A percentile compares a stretch with the other conserved stretches of the same genome.
Evolutionary conservation across 2,113 vertebrate species (phyloP).

Genomic region (Malurus melanocephalus): DNA sequence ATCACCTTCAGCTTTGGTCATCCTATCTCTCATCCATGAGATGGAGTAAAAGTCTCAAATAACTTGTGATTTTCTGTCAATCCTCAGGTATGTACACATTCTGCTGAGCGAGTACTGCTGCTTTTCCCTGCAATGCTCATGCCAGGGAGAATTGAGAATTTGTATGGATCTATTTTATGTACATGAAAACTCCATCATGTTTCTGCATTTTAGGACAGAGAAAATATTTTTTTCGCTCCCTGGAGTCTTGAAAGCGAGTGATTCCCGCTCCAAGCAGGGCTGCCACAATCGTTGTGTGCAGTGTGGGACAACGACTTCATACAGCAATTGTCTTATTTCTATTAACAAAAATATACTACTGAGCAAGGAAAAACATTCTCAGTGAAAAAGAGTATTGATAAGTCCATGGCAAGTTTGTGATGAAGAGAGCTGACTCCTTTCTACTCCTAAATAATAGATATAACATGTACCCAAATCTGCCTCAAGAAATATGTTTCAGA

Average conservation of each 20-base stretch:
- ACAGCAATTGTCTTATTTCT: background rate
- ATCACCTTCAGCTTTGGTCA: background rate
- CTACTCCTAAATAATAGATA: background rate
- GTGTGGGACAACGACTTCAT: background rate
- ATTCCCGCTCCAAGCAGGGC: background rate
- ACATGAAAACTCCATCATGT: accelerated
- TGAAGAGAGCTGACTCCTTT: background rate
- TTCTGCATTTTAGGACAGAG: background rate
- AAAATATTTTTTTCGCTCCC: background rate
- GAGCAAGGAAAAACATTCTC: background rate
- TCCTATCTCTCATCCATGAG: background rate
- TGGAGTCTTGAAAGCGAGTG: background rate
- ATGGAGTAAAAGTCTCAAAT: background rate
- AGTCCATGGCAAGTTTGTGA: background rate
- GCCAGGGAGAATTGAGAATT: background rate
- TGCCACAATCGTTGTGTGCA: background rate
- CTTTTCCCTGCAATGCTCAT: background rate
- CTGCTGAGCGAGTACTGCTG: background rate
- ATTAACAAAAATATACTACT: background rate
- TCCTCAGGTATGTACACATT: background rate
- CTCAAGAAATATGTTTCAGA: background rate
- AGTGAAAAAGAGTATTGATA: background rate
- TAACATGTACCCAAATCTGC: background rate
- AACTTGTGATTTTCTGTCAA: background rate
- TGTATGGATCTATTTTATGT: background rate